These are phyloP conservation scores for Hydroisotoma schaefferi DNA, from an alignment of 2,888 invertebrate genomes.

Conservation along the genomic window DNA sequence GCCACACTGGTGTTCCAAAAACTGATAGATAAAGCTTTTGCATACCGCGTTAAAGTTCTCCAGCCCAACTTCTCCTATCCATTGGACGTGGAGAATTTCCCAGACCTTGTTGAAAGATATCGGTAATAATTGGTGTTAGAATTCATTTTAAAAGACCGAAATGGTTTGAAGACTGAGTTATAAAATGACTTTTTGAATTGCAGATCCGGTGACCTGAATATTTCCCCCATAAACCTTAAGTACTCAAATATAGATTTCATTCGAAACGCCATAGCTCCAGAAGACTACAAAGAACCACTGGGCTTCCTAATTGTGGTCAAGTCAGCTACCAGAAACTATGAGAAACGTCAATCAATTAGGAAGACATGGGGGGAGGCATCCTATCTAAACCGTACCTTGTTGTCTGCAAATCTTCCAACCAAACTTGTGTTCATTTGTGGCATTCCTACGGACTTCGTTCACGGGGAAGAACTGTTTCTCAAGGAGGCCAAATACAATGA, in stretches of 20 bases:
- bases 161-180: not conserved
- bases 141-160: no score
- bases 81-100: slow-evolving; percentile 54
- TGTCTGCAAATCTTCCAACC: slow-evolving; percentile 13
- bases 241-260: slow-evolving; percentile 4
- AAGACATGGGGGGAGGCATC: slow-evolving; percentile 65
- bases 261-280: not conserved
- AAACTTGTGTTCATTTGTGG: slow-evolving; percentile 42
- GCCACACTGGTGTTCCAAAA: no score
- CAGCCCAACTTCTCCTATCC: slow-evolving; percentile 72
- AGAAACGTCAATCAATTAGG: slow-evolving; percentile 65
- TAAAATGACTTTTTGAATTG: not conserved
- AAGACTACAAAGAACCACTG: not conserved
- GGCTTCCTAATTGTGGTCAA: slow-evolving; percentile 63
- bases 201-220: not conserved
- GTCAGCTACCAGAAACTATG: slow-evolving; percentile 65
- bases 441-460: not conserved
- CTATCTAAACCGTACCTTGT: slow-evolving; percentile 12
- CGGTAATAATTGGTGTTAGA: no score
- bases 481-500: slow-evolving; percentile 57
- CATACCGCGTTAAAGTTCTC: no score
- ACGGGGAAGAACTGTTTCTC: slow-evolving; percentile 4
- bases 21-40: no score
- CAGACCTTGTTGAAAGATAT: slow-evolving; percentile 53
- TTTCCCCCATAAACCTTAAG: not conserved